Evolutionary conservation across 2,113 vertebrate species (phyloP).

Genomic region (Hemichromis elongatus): DNA sequence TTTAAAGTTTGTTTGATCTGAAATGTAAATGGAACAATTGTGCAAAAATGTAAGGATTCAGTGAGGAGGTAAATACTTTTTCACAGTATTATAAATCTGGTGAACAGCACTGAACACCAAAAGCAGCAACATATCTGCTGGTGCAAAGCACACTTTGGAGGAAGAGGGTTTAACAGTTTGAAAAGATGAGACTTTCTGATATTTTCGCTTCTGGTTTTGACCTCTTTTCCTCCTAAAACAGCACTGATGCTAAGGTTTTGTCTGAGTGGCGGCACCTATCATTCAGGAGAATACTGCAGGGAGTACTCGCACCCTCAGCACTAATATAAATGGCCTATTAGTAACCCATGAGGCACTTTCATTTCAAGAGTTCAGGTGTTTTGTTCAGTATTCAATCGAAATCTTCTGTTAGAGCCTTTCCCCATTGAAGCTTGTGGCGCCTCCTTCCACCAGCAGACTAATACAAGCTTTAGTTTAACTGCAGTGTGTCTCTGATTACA

Average conservation of each 20-base stretch:
- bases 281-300: background rate
- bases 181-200: background rate
- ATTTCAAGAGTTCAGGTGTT: background rate
- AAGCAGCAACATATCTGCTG: background rate
- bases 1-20: background rate
- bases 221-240: background rate
- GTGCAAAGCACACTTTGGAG: background rate
- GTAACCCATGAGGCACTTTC: background rate
- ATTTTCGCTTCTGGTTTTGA: background rate
- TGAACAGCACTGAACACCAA: background rate
- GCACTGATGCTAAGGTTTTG: background rate
- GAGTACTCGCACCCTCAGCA: background rate
- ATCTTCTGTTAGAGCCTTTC: background rate
- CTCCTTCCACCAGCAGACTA: background rate
- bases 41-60: background rate
- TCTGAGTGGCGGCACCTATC: background rate
- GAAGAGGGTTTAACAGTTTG: background rate
- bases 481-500: constrained; percentile 10
- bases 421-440: background rate
- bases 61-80: background rate
- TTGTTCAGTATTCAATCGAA: constrained; percentile 4
- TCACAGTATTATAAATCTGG: background rate
- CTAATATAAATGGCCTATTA: background rate
- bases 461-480: constrained; percentile 11
- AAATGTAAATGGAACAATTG: background rate